Conservation (phyloP, 2,888 invertebrate genomes). For the Ectemnius lituratus region DNA sequence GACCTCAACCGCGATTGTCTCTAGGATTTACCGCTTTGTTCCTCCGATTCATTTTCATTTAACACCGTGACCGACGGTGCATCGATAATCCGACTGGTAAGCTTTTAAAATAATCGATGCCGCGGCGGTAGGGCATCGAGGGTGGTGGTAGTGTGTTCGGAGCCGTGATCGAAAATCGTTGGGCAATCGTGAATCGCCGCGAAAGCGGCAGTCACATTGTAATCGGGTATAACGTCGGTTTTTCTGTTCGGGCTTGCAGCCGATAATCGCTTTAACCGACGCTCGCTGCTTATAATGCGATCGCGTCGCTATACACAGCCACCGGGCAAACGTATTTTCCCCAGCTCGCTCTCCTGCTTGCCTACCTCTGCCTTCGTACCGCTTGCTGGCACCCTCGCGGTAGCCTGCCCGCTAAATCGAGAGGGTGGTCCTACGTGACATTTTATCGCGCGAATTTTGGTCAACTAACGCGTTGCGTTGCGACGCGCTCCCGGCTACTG, state of each 20-base stretch:
- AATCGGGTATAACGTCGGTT: conserved; percentile 73
- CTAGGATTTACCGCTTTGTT: conserved; percentile 53
- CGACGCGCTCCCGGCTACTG: conserved; percentile 18
- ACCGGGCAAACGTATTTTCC: conserved; percentile 69
- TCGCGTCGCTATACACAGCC: conserved; percentile 72
- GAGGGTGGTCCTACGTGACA: conserved; percentile 48
- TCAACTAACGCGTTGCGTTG: conserved; percentile 56
- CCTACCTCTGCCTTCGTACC: conserved; percentile 17
- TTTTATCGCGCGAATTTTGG: conserved; percentile 67
- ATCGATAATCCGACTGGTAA: conserved; percentile 71
- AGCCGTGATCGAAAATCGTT: conserved; percentile 52
- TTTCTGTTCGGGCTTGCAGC: conserved; percentile 67
- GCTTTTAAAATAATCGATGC: conserved; percentile 75
- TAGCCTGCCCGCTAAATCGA: neutral
- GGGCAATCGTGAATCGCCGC: conserved; percentile 71
- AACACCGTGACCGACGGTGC: conserved; percentile 63
- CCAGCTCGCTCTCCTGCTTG: conserved; percentile 22
- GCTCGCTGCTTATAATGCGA: conserved; percentile 76
- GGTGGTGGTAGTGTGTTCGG: conserved; percentile 33
- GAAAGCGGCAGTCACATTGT: conserved; percentile 72
- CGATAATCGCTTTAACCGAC: conserved; percentile 76
- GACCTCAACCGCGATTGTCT: conserved; percentile 16
- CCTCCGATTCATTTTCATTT: conserved; percentile 63
- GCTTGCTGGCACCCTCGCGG: conserved; percentile 3
- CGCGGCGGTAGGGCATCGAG: conserved; percentile 50